A percentile compares a stretch with the other conserved stretches of the same genome.
These are phyloP conservation scores for Poeciliopsis retropinna DNA, from an alignment of 2,113 vertebrate species.

Conservation along the genomic window DNA sequence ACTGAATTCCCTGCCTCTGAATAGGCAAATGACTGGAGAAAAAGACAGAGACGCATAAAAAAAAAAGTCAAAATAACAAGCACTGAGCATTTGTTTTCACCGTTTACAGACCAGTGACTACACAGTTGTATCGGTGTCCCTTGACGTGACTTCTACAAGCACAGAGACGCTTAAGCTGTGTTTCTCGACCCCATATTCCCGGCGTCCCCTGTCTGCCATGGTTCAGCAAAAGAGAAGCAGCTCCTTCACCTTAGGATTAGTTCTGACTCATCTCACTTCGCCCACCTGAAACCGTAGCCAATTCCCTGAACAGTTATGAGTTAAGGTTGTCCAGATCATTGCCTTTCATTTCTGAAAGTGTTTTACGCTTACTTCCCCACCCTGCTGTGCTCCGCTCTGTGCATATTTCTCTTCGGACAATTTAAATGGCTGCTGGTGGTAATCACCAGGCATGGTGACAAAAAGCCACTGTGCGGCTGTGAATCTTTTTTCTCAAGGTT, in stretches of 20 bases:
- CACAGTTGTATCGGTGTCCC: slow-evolving; percentile 33
- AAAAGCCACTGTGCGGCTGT: slow-evolving; percentile 33
- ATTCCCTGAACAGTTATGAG: slow-evolving; percentile 51
- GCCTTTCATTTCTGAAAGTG: slow-evolving; percentile 32
- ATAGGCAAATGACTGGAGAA: slow-evolving; percentile 21
- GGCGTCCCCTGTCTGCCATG: slow-evolving; percentile 25
- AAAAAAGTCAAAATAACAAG: slow-evolving; percentile 36
- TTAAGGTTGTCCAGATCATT: slow-evolving; percentile 36
- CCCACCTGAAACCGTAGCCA: slow-evolving; percentile 49
- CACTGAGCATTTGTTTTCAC: slow-evolving; percentile 38
- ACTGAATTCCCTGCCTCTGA: slow-evolving; percentile 4
- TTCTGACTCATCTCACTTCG: slow-evolving; percentile 55
- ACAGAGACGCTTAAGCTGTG: slow-evolving; percentile 32
- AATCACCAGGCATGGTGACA: slow-evolving; percentile 26
- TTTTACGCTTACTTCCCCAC: slow-evolving; percentile 9
- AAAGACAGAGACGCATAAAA: slow-evolving; percentile 30
- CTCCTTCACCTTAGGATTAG: slow-evolving; percentile 66
- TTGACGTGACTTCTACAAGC: slow-evolving; percentile 56
- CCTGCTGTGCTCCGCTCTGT: slow-evolving; percentile 4
- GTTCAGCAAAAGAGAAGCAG: slow-evolving; percentile 31
- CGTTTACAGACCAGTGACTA: slow-evolving; percentile 41
- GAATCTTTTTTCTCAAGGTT: slow-evolving; percentile 38
- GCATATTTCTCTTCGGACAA: slow-evolving; percentile 52
- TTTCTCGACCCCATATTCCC: slow-evolving; percentile 31
- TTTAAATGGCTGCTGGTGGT: neutral